phyloP scores from a whole-genome alignment of 2,113 vertebrate genomes.

The Emberiza fucata region DNA sequence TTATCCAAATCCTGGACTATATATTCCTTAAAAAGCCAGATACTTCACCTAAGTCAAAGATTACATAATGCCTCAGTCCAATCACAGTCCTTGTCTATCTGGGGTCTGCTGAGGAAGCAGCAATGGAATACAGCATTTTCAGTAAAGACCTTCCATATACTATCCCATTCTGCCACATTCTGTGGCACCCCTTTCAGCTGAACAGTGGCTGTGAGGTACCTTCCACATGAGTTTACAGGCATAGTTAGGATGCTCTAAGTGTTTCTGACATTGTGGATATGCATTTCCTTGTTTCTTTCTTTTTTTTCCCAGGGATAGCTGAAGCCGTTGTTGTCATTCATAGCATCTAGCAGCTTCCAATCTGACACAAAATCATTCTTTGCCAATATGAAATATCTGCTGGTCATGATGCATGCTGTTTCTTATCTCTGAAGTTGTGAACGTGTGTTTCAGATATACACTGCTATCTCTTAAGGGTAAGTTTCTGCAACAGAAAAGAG shows the following conservation, averaged over 20 bases:
- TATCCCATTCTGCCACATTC: neutral
- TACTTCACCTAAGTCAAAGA: neutral
- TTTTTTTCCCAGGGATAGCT: neutral
- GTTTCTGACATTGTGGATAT: neutral
- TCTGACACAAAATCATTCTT: conserved; percentile 1
- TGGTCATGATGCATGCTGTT: neutral
- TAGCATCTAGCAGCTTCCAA: neutral
- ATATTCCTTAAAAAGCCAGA: neutral
- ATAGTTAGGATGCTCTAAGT: neutral
- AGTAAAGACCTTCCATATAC: neutral
- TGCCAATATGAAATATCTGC: neutral
- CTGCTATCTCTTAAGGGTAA: neutral
- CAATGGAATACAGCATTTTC: neutral
- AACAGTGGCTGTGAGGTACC: neutral
- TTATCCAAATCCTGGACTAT: neutral
- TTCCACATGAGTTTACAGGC: conserved; percentile 5
- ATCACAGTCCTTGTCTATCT: neutral
- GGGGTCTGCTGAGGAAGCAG: neutral
- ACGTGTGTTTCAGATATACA: neutral
- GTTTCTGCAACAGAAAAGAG: neutral
- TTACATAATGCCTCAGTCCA: neutral
- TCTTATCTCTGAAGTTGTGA: neutral
- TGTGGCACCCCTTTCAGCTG: neutral
- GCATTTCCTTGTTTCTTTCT: neutral
- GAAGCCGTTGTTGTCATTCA: neutral